These are phyloP conservation scores for Capricornis sumatraensis DNA, from an alignment of 2,113 vertebrate species.

Conservation along the genomic window DNA sequence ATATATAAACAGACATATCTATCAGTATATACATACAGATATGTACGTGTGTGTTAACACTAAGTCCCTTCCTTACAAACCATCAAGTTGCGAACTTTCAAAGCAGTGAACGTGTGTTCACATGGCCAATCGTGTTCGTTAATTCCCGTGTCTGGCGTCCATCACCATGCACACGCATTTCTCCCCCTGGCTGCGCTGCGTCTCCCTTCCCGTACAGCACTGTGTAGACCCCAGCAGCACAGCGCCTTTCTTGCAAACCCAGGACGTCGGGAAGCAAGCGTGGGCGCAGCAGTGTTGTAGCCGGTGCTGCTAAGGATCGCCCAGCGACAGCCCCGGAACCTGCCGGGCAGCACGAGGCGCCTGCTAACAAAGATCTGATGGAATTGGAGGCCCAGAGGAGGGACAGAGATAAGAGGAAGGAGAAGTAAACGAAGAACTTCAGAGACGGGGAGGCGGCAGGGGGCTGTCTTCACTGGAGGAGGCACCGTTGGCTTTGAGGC, in stretches of 20 bases:
- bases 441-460: background rate
- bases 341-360: background rate
- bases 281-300: background rate
- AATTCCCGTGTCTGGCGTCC: background rate
- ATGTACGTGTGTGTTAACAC: background rate
- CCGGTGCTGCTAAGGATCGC: background rate
- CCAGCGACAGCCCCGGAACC: accelerated
- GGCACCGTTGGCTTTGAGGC: background rate
- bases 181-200: background rate
- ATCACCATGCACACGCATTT: accelerated
- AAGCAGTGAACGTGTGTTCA: accelerated
- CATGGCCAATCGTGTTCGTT: background rate
- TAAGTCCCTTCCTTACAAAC: background rate
- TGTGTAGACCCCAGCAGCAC: background rate
- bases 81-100: background rate
- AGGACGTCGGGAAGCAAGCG: background rate
- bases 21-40: background rate
- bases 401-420: background rate
- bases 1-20: background rate
- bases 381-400: background rate
- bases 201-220: background rate
- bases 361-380: background rate
- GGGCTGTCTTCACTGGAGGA: background rate
- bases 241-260: background rate
- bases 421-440: background rate